Base-by-base conservation (phyloP, 2,113 vertebrate genomes). In the Agapornis roseicollis region DNA sequence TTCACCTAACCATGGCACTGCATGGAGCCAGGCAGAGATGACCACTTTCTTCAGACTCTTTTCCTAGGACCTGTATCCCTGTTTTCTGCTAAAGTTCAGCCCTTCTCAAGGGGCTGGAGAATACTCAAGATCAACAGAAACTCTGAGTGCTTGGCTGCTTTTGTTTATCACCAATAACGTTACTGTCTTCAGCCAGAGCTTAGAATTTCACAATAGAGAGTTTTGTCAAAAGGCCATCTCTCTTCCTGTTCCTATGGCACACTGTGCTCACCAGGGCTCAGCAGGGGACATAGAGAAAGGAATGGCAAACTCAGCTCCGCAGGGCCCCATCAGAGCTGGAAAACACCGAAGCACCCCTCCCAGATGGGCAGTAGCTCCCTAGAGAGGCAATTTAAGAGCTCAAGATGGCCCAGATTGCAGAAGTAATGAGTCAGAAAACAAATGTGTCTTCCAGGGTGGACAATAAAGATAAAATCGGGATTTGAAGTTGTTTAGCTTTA, bases 81-180 rank as follows among this genome's bases (percentile, higher is more conserved):
- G 61, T 88, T 69, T 84, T 73, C 65, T 88, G 65, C 50, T 49
- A 27, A 94, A 78, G 71, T 86, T 88, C 78, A 90, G 68, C 61
- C 44, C 66, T 74, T 90, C 85, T 69, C 37, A 80, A 90, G 52
- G 86, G 44, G 28, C 47, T 91, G 81, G 87, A 90, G 72, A 85
- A 49, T 69, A 84, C 31, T 86, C 68, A 91, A 87, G 78, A 88
- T 60, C 83, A 96, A 79, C 95, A 91, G 47, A 91, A 85, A 72
- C 55, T 41, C 65, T 11, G 0, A 2, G 11, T 83, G 88, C 64
- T 71, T n/a, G 17, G 35, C 39, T 85, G 35, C 41, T 37, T 80
- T 93, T 95, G 18, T 83, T 96, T 64, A 31, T 68, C 65, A 35
- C 27, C 79, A 58, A 0, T 55, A 49, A 31, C 29, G 31, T 63